Percentiles rank a stretch among this genome's conserved stretches.
phyloP scores from a whole-genome alignment of 1,140 invertebrate species.

The Drosophila murphyi region DNA sequence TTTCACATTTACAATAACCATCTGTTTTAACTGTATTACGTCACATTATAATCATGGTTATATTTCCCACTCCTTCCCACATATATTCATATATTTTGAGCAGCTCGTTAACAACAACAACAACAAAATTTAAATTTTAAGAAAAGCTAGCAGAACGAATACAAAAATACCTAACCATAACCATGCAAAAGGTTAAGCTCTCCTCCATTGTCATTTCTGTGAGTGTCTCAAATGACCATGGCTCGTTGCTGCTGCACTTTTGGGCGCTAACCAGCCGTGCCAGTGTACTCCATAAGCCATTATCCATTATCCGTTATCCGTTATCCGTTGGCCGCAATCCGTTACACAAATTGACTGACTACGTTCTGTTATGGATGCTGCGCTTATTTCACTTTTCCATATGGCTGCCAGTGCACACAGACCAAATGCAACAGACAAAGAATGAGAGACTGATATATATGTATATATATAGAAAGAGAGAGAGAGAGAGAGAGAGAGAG shows the following conservation, averaged over 20 bases:
- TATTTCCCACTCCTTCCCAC: no score
- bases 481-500: neutral
- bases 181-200: neutral
- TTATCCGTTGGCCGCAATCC: conserved; percentile 12
- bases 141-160: no score
- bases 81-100: no score
- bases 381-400: conserved; percentile 74
- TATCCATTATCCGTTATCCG: conserved; percentile 41
- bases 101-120: no score
- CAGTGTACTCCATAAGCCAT: conserved; percentile 2
- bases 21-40: no score
- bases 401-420: conserved; percentile 50
- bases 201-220: neutral
- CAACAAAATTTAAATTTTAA: no score
- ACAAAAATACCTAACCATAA: no score
- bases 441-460: neutral
- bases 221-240: neutral
- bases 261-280: conserved; percentile 12
- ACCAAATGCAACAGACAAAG: neutral
- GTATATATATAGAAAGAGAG: neutral
- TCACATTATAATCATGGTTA: no score
- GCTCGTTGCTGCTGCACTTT: conserved; percentile 10
- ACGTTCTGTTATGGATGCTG: conserved; percentile 45
- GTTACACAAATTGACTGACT: conserved; percentile 48
- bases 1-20: no score